Evolutionary conservation across 1,140 invertebrate genomes (phyloP).

Genomic region (Chionoecetes opilio): DNA sequence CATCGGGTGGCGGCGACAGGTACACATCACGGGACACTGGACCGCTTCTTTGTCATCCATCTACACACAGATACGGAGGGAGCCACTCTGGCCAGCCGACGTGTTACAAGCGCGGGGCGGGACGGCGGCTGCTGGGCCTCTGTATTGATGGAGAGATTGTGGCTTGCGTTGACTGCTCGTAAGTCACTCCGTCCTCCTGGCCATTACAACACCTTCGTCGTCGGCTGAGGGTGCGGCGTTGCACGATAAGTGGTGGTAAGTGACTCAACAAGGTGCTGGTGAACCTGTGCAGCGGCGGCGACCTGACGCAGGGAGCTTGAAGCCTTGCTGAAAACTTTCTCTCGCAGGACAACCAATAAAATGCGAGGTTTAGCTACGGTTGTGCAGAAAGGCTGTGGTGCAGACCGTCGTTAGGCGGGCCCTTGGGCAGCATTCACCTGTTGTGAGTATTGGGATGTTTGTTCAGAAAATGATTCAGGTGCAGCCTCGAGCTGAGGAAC

Average conservation of each 20-base stretch:
- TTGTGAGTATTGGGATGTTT: neutral
- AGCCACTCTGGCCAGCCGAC: neutral
- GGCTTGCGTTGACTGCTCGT: slow-evolving; percentile 46
- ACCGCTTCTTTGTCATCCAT: slow-evolving; percentile 43
- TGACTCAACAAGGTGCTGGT: neutral
- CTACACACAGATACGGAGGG: slow-evolving; percentile 39
- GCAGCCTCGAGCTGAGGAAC: neutral
- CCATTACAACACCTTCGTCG: slow-evolving; percentile 50
- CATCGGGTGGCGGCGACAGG: neutral
- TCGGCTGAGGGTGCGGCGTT: slow-evolving; percentile 1
- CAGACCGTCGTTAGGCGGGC: neutral
- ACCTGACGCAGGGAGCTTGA: neutral
- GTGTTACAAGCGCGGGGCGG: slow-evolving; percentile 10
- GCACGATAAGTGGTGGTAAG: neutral
- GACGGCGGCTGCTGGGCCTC: slow-evolving; percentile 32
- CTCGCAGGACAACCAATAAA: neutral
- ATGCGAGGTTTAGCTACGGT: neutral
- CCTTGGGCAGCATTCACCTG: neutral
- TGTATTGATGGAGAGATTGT: slow-evolving; percentile 66
- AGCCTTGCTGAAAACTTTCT: neutral
- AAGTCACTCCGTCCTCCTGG: slow-evolving; percentile 21
- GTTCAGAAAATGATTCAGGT: neutral
- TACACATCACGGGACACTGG: neutral
- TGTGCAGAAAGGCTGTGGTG: neutral
- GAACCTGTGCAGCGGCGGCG: neutral